Percentiles rank a stretch among this genome's conserved stretches.
Evolutionary conservation across 2,888 invertebrate species (phyloP).

Genomic region (Cyrtodaria siliqua): DNA sequence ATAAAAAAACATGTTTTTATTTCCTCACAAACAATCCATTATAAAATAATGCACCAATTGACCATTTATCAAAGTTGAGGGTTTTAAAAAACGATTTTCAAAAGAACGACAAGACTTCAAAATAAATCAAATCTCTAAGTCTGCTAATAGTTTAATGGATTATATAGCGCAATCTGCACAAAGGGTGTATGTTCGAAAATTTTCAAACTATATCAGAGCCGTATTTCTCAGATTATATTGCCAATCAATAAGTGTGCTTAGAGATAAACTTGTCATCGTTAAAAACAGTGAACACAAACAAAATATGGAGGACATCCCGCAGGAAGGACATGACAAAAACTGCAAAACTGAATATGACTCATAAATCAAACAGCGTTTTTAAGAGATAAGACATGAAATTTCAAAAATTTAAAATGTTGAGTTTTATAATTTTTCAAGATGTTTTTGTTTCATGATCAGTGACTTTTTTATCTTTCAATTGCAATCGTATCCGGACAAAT

Average conservation of each 20-base stretch:
- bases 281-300: conserved; percentile 4
- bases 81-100: conserved; percentile 34
- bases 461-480: too few species aligned
- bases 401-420: background rate
- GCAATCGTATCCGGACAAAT: too few species aligned
- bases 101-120: conserved; percentile 22
- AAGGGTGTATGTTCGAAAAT: conserved; percentile 44
- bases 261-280: conserved; percentile 56
- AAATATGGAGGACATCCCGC: conserved; percentile 17
- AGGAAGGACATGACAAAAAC: conserved; percentile 12
- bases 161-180: conserved; percentile 25
- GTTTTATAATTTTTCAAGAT: too few species aligned
- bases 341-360: conserved; percentile 45
- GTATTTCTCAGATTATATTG: conserved; percentile 53
- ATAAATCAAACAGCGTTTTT: conserved; percentile 8
- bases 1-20: too few species aligned
- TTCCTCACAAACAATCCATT: conserved; percentile 22
- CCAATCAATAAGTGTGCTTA: conserved; percentile 48
- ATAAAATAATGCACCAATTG: conserved; percentile 19
- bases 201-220: conserved; percentile 34
- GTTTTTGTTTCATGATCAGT: too few species aligned
- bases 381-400: conserved; percentile 7
- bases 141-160: conserved; percentile 43
- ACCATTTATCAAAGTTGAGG: conserved; percentile 13
- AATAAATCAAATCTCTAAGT: conserved; percentile 42